A percentile compares a stretch with the other conserved stretches of the same genome.
Evolutionary conservation across 2,797 vertebrate genomes (phyloP).

Genomic region (Anguilla megastoma): DNA sequence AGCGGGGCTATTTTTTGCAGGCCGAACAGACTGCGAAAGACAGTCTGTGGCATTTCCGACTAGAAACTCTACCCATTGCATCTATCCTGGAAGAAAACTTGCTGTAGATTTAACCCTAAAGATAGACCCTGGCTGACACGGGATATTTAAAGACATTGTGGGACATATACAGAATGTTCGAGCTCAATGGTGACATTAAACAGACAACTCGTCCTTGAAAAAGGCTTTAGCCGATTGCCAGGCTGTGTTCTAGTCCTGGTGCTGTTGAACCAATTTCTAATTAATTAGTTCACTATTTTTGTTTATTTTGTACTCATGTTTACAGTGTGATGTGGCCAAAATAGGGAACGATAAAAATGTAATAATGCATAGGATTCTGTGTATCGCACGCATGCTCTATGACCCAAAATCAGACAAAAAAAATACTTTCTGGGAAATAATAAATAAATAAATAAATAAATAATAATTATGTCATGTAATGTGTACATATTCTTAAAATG

Average conservation of each 20-base stretch:
- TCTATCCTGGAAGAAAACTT: slow-evolving; percentile 3
- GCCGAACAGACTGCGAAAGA: not conserved
- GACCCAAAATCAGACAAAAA: not conserved
- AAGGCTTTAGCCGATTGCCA: too few species aligned
- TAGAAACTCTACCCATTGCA: not conserved
- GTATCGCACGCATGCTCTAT: not conserved
- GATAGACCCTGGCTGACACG: not conserved
- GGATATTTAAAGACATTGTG: slow-evolving; percentile 16
- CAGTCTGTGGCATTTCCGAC: not conserved
- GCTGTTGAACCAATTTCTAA: too few species aligned
- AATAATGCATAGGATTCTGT: not conserved
- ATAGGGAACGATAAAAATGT: not conserved
- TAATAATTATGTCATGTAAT: too few species aligned
- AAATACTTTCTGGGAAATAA: not conserved
- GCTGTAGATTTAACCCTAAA: not conserved
- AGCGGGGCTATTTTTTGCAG: slow-evolving; percentile 15
- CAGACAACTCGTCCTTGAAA: too few species aligned
- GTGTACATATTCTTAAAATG: not conserved
- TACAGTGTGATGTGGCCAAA: not conserved
- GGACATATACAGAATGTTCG: not conserved
- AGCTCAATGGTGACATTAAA: not conserved
- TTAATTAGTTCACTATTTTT: too few species aligned
- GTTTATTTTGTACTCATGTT: too few species aligned
- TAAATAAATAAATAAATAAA: slow-evolving; percentile 4
- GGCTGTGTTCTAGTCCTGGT: too few species aligned